A percentile compares a stretch with the other conserved stretches of the same genome.
Conservation (phyloP, 2,888 invertebrate genomes). For the Synanthedon formicaeformis region DNA sequence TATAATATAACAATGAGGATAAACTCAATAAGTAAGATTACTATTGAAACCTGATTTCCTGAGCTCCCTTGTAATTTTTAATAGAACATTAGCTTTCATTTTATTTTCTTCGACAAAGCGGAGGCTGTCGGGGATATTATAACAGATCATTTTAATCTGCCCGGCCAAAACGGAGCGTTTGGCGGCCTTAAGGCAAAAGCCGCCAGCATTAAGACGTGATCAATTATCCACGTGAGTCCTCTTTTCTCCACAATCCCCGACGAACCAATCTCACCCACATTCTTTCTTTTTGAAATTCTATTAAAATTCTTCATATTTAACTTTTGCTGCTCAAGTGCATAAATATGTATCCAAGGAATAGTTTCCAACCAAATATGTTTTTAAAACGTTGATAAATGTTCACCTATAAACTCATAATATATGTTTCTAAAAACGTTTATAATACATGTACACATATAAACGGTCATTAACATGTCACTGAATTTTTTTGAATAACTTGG, state of each 20-base stretch:
- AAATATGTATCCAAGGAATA: too few species aligned
- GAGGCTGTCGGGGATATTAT: slow-evolving; percentile 30
- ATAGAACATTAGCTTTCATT: background rate
- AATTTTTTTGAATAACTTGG: too few species aligned
- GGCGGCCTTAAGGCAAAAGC: slow-evolving; percentile 12
- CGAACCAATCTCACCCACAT: slow-evolving; percentile 10
- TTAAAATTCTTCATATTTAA: background rate
- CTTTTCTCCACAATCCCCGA: slow-evolving; percentile 12
- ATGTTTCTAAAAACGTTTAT: too few species aligned
- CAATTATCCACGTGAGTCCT: slow-evolving; percentile 40
- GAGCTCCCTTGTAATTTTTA: background rate
- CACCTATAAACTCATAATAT: too few species aligned
- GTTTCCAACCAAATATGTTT: too few species aligned
- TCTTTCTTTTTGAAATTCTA: background rate
- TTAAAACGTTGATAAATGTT: too few species aligned
- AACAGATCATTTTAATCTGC: slow-evolving; percentile 42
- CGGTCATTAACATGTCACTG: too few species aligned
- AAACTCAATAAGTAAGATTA: too few species aligned
- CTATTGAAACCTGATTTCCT: too few species aligned
- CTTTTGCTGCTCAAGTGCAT: too few species aligned
- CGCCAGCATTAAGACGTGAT: slow-evolving; percentile 37
- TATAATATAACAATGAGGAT: too few species aligned
- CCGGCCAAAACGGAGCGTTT: slow-evolving; percentile 8
- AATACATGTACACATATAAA: too few species aligned
- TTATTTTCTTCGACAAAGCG: background rate